Conservation (phyloP, 2,113 vertebrate species). For the Spilogale gracilis region DNA sequence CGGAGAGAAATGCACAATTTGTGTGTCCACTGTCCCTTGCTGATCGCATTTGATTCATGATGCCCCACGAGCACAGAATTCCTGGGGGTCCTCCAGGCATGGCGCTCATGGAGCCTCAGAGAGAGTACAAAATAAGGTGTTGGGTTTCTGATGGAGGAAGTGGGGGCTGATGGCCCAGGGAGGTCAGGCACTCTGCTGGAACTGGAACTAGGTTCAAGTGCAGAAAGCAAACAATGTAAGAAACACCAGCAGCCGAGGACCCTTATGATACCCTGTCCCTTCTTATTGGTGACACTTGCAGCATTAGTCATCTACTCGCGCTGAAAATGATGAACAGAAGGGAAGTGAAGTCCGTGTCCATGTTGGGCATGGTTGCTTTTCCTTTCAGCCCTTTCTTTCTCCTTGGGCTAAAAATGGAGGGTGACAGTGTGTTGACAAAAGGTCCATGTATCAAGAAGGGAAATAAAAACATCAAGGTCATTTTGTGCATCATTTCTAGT, state of each 20-base stretch:
- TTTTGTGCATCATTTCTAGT: background rate
- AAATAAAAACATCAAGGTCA: background rate
- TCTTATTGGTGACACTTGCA: background rate
- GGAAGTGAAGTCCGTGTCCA: background rate
- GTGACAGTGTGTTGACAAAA: background rate
- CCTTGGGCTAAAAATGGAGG: background rate
- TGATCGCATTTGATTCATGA: background rate
- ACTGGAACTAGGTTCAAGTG: background rate
- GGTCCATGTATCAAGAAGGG: background rate
- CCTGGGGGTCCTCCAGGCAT: background rate
- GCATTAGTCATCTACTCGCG: background rate
- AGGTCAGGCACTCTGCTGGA: background rate
- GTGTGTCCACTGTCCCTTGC: background rate
- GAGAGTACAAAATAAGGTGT: too few relatives aligned
- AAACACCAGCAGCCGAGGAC: background rate
- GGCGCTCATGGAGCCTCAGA: background rate
- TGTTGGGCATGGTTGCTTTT: background rate
- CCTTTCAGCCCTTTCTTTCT: background rate
- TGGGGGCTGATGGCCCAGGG: background rate
- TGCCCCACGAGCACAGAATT: background rate
- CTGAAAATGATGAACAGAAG: background rate
- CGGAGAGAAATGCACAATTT: background rate
- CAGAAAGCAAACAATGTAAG: background rate
- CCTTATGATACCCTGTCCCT: background rate
- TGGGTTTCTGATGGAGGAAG: rapidly evolving